Evolutionary conservation across 2,888 invertebrate species (phyloP).

Genomic region (Epiblema foenella): DNA sequence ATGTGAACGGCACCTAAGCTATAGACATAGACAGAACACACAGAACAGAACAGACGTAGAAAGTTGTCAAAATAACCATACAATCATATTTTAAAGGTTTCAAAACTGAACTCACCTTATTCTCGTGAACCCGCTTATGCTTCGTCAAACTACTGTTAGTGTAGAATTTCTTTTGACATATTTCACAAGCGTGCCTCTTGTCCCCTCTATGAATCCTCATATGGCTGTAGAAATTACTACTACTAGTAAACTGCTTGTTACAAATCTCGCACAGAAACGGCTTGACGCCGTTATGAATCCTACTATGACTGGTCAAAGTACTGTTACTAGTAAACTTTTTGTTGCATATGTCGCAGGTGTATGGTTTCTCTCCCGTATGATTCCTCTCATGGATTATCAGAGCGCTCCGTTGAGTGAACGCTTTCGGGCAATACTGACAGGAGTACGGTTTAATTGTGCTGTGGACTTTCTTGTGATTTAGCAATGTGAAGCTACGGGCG

Average conservation of each 20-base stretch:
- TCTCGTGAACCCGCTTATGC: constrained; percentile 13
- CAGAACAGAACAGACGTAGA: too few relatives aligned
- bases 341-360: constrained; percentile 20
- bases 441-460: constrained; percentile 27
- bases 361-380: constrained; percentile 35
- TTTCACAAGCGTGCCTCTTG: constrained; percentile 17
- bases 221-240: constrained; percentile 39
- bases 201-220: constrained; percentile 24
- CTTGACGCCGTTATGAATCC: constrained; percentile 19
- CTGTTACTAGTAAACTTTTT: constrained; percentile 37
- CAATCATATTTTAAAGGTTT: background rate
- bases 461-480: constrained; percentile 33
- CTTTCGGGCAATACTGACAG: constrained; percentile 31
- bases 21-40: too few relatives aligned
- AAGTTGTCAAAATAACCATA: too few relatives aligned
- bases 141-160: constrained; percentile 25
- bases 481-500: constrained; percentile 17
- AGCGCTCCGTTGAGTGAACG: constrained; percentile 30
- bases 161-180: constrained; percentile 23
- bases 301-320: constrained; percentile 30
- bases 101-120: constrained; percentile 15
- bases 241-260: constrained; percentile 31
- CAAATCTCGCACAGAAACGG: constrained; percentile 36
- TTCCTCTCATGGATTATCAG: constrained; percentile 36
- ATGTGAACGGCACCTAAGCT: too few relatives aligned